A percentile compares a stretch with the other conserved stretches of the same genome.
phyloP scores from a whole-genome alignment of 1,140 invertebrate genomes.

The Aphelenchoides fujianensis region DNA sequence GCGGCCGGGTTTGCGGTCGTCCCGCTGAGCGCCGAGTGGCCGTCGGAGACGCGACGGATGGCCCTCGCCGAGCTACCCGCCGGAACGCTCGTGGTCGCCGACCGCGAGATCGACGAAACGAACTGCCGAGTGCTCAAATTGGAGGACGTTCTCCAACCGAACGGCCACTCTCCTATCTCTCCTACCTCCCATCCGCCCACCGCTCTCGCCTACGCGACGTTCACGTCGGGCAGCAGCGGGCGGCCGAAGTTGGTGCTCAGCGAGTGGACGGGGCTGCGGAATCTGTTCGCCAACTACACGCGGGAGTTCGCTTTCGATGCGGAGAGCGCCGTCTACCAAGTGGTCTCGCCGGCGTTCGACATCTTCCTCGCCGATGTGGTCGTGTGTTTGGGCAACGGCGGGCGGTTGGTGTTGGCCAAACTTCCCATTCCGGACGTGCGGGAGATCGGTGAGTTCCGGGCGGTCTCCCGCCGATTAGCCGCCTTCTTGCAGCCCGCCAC shows the following conservation, averaged over 20 bases:
- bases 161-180: no score
- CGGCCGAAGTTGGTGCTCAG: slow-evolving; percentile 28
- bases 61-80: not conserved
- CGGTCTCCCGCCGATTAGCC: no score
- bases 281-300: slow-evolving; percentile 28
- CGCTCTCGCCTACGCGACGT: slow-evolving; percentile 22
- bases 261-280: slow-evolving; percentile 13
- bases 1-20: not conserved
- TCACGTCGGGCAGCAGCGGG: slow-evolving; percentile 35
- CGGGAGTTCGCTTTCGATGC: not conserved
- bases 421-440: slow-evolving; percentile 15
- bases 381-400: slow-evolving; percentile 16
- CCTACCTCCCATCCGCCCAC: no score
- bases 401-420: slow-evolving; percentile 18
- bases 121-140: not conserved
- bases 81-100: slow-evolving; percentile 9
- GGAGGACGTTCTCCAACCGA: not conserved
- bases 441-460: slow-evolving; percentile 24
- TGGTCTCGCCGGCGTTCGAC: slow-evolving; percentile 39
- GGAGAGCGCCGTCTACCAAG: slow-evolving; percentile 33
- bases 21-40: slow-evolving; percentile 4
- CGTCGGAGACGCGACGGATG: not conserved
- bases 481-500: no score
- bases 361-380: slow-evolving; percentile 35
- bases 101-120: not conserved